Base-by-base conservation (phyloP, 2,888 invertebrate species). In the Drosophila neotestacea region DNA sequence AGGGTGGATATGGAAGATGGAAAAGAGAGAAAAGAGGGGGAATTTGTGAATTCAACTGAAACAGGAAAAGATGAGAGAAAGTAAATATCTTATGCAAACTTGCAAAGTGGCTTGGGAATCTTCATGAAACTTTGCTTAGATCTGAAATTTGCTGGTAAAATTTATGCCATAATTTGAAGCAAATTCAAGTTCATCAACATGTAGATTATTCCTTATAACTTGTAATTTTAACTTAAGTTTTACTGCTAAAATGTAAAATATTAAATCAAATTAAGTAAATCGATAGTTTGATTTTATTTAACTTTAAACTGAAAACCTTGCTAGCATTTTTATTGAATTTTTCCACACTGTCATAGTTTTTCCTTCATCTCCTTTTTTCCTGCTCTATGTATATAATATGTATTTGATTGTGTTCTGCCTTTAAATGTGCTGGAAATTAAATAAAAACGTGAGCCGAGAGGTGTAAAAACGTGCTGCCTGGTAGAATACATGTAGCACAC, bases 381-480 rank as follows among this genome's bases (percentile, higher is more conserved):
- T 22, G 22, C 22, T 1, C 22, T 27, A 38, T n/a, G 9, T 38
- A 27, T 36, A 9, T 30, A 7, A 7, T 30, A 22, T 34, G 13
- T 38, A 36, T 58, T 70, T 78, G 73, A 67, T 71, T 77, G 64
- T 58, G 69, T 72, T 69, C 38, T 13, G 55, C 39, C 70, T 52
- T 72, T 44, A 67, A 67, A 67, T 58, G 69, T 48, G 52, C 64
- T 30, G 70, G 64, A 77, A 80, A 84, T 81, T 73, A 65, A 79
- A 82, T 79, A 80, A 76, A 61, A 67, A 67, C 48, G 55, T 56
- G 61, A 28, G 58, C 10, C 41, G 67, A 67, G 54, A 73, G 65
- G 77, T 74, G 63, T 70, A 61, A 70, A 76, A 78, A 70, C 69
- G 69, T 71, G 71, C 51, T 38, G 47, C 36, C 42, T 1, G 28